Evolutionary conservation across 2,113 vertebrate species (phyloP), one percentile per base, ranked within the genome.

Genomic region (Entelurus aequoreus): DNA sequence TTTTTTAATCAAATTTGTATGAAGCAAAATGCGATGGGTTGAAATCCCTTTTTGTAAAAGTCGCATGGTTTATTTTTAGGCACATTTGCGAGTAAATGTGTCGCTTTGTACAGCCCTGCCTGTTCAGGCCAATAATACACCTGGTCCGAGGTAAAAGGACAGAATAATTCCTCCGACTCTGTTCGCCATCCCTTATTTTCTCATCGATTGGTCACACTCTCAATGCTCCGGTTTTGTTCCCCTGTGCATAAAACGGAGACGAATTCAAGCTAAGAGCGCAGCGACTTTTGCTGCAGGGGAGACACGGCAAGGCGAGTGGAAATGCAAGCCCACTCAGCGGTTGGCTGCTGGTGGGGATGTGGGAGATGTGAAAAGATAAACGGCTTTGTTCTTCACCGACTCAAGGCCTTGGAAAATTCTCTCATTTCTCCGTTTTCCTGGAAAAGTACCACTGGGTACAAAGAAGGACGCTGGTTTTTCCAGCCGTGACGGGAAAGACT

Each of bases 251-350:
- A 75, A 80, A 57, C n/a, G 51, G 48, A 80, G 65, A 81, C 72
- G 49, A 83, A 82, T 83, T 64, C 68, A 49, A 70, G 69, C 71
- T 69, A 64, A 77, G 70, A 77, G 78, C 62, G 66, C 35, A 65
- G 80, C 80, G 78, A 66, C 81, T 80, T 82, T 78, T 72, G 78
- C 84, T 83, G 76, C 62, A 54, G 75, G 78, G 73, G 69, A 79
- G 71, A 78, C 19, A 21, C 70, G 54, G 66, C 54, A 54, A 81
- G 69, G 75, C 44, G 14, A 74, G 83, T 48, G 65, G 62, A 71
- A 69, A 67, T 11, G 65, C 54, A 21, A 64, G 63, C 77, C 69
- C 1, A 7, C 56, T 79, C 21, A 4, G 54, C 66, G 68, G 74
- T 77, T 57, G 63, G 69, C 76, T 79, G 77, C 60, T 66, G 79